A percentile compares a stretch with the other conserved stretches of the same genome.
Conservation (phyloP, 2,797 vertebrate species). For the Sphenodon punctatus region DNA sequence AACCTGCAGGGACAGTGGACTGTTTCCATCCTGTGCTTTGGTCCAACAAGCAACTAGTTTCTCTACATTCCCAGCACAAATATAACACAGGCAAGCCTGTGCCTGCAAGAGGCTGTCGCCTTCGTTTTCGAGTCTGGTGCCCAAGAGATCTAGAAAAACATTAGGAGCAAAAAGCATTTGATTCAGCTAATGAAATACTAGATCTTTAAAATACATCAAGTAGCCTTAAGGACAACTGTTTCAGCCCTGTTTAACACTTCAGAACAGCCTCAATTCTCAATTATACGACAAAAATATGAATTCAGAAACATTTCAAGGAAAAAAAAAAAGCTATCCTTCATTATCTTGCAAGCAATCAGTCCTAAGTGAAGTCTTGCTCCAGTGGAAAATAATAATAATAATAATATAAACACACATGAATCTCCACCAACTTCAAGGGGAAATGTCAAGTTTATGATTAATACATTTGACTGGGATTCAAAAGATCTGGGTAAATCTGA, state of each 20-base stretch:
- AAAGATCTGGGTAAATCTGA: too few relatives aligned
- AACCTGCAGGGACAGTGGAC: slow-evolving; percentile 92
- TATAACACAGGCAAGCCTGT: slow-evolving; percentile 94
- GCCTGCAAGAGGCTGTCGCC: slow-evolving; percentile 81
- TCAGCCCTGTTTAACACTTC: background rate
- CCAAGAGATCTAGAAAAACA: slow-evolving; percentile 87
- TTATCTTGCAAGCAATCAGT: background rate
- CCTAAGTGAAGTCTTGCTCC: background rate
- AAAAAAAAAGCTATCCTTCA: background rate
- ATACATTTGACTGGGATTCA: too few relatives aligned
- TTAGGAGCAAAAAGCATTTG: background rate
- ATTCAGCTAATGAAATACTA: background rate
- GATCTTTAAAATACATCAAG: background rate
- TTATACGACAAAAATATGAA: background rate
- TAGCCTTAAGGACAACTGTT: too few relatives aligned
- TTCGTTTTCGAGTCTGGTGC: slow-evolving; percentile 86
- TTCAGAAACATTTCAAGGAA: background rate
- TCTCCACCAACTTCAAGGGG: too few relatives aligned
- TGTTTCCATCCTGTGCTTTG: slow-evolving; percentile 83
- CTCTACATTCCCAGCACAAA: slow-evolving; percentile 95
- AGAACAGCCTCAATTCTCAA: background rate
- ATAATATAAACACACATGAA: background rate
- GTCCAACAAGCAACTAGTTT: slow-evolving; percentile 93
- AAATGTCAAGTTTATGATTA: too few relatives aligned
- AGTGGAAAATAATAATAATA: background rate